Evolutionary conservation across 30 jellyfish, hydroid and myxozoan species (phyloP).

Genomic region (Pelagia noctiluca): DNA sequence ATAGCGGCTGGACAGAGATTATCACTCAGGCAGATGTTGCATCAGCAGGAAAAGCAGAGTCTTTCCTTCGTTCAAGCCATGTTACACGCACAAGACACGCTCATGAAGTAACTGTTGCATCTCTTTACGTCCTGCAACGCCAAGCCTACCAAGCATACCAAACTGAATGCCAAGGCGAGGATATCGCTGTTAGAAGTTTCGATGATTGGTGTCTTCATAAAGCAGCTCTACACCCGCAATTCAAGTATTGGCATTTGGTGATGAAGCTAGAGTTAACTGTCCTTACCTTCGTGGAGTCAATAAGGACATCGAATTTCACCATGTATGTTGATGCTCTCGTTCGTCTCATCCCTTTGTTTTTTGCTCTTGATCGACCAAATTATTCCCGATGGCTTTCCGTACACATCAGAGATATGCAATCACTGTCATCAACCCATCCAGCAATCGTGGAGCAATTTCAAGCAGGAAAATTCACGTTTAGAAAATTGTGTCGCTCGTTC

Average conservation of each 20-base stretch:
- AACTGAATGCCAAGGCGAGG: conserved; percentile 19
- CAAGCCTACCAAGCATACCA: conserved; percentile 37
- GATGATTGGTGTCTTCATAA: conserved; percentile 30
- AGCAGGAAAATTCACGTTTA: conserved; percentile 35
- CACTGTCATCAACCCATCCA: conserved; percentile 20
- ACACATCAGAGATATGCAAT: conserved; percentile 42
- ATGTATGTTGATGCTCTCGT: conserved; percentile 16
- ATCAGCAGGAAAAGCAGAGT: conserved; percentile 61
- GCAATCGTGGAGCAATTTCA: conserved; percentile 13
- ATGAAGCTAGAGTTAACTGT: conserved; percentile 26
- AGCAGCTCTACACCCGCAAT: conserved; percentile 40
- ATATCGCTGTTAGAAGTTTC: background rate
- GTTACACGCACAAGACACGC: conserved; percentile 60
- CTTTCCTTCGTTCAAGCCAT: conserved; percentile 47
- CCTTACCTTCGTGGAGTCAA: conserved; percentile 37
- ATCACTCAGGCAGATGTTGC: conserved; percentile 42
- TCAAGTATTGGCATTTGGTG: conserved; percentile 37
- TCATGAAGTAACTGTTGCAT: conserved; percentile 53
- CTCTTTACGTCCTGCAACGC: conserved; percentile 27
- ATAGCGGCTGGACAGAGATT: conserved; percentile 48
- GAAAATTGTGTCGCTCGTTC: conserved; percentile 29
- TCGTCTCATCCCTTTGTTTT: conserved; percentile 38
- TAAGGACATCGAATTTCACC: conserved; percentile 43
- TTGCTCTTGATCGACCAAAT: conserved; percentile 48
- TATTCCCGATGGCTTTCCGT: conserved; percentile 53